Percentiles rank a stretch among this genome's conserved stretches.
Conservation (phyloP, 2,113 vertebrate species). For the Nibea coibor region DNA sequence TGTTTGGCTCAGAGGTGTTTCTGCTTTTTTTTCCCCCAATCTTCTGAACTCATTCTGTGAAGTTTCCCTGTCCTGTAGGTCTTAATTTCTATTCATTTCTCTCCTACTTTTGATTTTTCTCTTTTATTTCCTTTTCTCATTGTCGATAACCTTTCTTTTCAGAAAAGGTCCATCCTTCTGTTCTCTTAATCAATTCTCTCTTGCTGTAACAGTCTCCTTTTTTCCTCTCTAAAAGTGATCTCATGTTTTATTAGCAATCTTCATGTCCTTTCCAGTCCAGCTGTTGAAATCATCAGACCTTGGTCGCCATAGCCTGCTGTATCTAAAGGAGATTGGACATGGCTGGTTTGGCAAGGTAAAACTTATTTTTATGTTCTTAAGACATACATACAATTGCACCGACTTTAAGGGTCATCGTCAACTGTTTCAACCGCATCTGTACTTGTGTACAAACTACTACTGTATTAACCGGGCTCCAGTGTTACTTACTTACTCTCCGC, state of each 20-base stretch:
- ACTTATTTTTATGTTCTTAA: constrained; percentile 1
- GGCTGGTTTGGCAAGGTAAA: constrained; percentile 98
- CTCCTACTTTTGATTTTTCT: neutral
- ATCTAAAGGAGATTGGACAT: constrained; percentile 95
- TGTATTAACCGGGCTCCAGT: constrained; percentile 9
- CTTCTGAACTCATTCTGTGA: neutral
- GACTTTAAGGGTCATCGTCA: neutral
- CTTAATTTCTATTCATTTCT: neutral
- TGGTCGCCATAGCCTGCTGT: constrained; percentile 94
- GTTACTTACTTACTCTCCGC: constrained; percentile 16
- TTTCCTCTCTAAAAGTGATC: neutral
- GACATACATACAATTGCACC: neutral
- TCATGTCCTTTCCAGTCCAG: constrained; percentile 86
- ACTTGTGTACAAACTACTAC: neutral
- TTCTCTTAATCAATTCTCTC: neutral
- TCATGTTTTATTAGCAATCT: constrained; percentile 8
- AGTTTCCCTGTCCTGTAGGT: neutral
- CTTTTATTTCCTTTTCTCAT: neutral
- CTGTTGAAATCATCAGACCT: constrained; percentile 92
- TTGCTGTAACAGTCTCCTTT: neutral
- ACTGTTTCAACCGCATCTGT: neutral
- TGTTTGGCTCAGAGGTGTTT: neutral
- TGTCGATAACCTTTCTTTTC: neutral
- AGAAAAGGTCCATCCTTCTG: neutral
- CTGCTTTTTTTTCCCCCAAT: neutral